These are phyloP conservation scores for Probaryconus sp. DNA, from an alignment of 1,140 invertebrate genomes.

Conservation along the genomic window DNA sequence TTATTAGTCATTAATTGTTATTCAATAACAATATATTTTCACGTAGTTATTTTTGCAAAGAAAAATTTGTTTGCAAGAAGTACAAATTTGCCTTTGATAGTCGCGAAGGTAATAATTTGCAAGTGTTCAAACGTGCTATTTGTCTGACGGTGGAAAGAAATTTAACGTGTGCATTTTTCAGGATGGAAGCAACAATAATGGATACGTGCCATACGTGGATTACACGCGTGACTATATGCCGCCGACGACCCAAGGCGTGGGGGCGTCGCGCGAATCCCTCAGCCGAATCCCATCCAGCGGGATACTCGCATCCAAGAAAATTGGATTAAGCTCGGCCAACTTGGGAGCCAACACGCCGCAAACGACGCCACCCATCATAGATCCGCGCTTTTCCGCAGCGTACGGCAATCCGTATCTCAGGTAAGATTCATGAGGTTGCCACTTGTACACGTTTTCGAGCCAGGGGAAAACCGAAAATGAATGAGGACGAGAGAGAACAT, in stretches of 20 bases:
- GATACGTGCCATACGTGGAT: constrained; percentile 93
- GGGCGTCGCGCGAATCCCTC: constrained; percentile 78
- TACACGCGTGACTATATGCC: constrained; percentile 91
- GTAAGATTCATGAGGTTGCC: constrained; percentile 67
- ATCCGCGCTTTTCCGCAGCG: constrained; percentile 90
- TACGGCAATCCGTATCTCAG: constrained; percentile 93
- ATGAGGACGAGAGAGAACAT: neutral
- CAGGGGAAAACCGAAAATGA: neutral
- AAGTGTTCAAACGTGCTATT: too few species aligned
- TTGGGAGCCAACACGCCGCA: constrained; percentile 76
- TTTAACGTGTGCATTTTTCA: constrained; percentile 68
- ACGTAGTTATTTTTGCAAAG: too few species aligned
- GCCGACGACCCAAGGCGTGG: constrained; percentile 80
- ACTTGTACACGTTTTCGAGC: constrained; percentile 10
- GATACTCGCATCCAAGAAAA: constrained; percentile 80
- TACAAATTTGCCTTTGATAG: too few species aligned
- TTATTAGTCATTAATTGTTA: too few species aligned
- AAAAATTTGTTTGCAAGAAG: too few species aligned
- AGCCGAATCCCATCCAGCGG: constrained; percentile 78
- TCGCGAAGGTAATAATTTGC: too few species aligned
- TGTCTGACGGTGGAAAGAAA: constrained; percentile 35
- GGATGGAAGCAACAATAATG: constrained; percentile 91
- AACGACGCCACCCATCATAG: constrained; percentile 83
- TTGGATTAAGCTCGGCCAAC: constrained; percentile 79
- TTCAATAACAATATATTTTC: too few species aligned